Base-by-base conservation (phyloP, 2,888 invertebrate genomes). In the Cheilosia pagana region DNA sequence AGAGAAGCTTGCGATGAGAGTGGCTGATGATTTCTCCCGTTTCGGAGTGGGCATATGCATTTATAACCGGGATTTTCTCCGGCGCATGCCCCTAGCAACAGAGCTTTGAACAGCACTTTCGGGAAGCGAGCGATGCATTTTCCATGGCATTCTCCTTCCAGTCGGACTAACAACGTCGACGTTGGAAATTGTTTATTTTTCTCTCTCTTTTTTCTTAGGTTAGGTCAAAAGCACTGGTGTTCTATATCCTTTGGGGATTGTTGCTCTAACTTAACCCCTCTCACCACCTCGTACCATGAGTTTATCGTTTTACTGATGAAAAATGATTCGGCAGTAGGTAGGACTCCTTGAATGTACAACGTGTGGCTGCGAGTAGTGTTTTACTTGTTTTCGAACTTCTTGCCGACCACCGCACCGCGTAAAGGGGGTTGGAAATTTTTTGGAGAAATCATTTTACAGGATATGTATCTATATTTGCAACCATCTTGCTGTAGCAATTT, bases 201-300 rank as follows among this genome's bases (percentile, higher is more conserved):
- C 12, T 35, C 12, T 4, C 3, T 35, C 59, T 57, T 48, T 2
- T 16, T 60, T 35, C 79, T 85, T 81, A 85, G 79, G 83, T 79
- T 85, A 85, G 85, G 85, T 85, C 85, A 85, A 85, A 85, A 85
- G 63, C 85, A 85, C 70, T 71, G 75, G 71, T 67, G 67, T 55
- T 62, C 81, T 55, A 71, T 67, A 71, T 81, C 75, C 75, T 55
- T 67, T 31, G 75, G 75, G 75, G 35, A 59, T 81, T 60, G 70
- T 60, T 79, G 60, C 75, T 71, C 75, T 62, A 75, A 70, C 72
- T 77, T 82, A 72, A 62, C 72, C 62, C 43, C 62, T 7, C 23
- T 7, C 23, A 21, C 5, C 50, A 21, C 21, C 12, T 55, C 53
- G 14, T 55, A 53, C 10, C 12, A 1, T 21, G n/a, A 25, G 45